Base-by-base conservation (phyloP, 1,140 invertebrate species). In the Diorhabda elongata region DNA sequence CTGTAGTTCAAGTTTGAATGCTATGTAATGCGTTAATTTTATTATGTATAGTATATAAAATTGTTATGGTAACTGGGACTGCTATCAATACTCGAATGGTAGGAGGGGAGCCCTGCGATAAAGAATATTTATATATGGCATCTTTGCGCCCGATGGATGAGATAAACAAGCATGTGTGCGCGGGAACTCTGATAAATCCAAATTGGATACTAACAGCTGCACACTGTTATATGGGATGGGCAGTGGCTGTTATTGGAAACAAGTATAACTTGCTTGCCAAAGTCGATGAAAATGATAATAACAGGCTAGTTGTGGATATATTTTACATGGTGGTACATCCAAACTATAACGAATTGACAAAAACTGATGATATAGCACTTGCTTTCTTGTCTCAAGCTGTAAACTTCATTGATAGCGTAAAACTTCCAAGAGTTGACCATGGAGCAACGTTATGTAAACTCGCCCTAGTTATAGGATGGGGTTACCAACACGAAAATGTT, bases 121-220 rank as follows among this genome's bases (percentile, higher is more conserved):
- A 52, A 4, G 47, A 52, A 52, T 52, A 52, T 52, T n/a, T 52
- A 2, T 52, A 8, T 52, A 52, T 52, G 47, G 47, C n/a, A 2
- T 52, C 47, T 52, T 52, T 52, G 3, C 47, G 47, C 6, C 47
- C 47, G 6, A 2, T n/a, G n/a, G 47, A 52, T 2, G n/a, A 52
- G 2, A 6, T n/a, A 52, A 52, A 52, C 3, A 6, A 41, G 3
- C 87, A 88, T 71, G 79, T 83, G 45, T 89, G 88, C 71, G 88
- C 88, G 3, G 88, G 86, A 3, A 81, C 87, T 2, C 82, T 90
- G 11, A 83, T 89, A 41, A 83, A 83, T 11, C 58, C 75, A 0
- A 71, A 71, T 43, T 82, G 80, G 73, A 75, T 84, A n/a, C 61
- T 85, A 2, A 86, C 85, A 0, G 84, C 85, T 47, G 84, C 84